Percentiles rank a stretch among this genome's conserved stretches.
Conservation (phyloP, 1,140 invertebrate species). For the Lucilia cuprina region DNA sequence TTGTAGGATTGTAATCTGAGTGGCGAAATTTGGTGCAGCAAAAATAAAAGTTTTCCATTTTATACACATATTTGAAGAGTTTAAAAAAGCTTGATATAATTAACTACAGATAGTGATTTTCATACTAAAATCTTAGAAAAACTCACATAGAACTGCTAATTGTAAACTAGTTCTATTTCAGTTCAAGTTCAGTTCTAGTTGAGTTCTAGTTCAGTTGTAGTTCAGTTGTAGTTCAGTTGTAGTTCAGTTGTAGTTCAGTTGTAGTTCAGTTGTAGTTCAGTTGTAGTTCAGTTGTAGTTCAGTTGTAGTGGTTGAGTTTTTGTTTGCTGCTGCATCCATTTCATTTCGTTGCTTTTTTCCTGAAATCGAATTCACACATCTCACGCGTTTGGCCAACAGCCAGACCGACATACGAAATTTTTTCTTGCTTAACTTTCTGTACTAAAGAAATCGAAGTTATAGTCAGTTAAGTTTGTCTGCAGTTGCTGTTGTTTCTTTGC, state of each 20-base stretch:
- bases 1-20: too few relatives aligned
- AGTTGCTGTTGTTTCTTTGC: not conserved
- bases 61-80: too few relatives aligned
- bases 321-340: not conserved
- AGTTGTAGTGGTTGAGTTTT: not conserved
- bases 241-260: not conserved
- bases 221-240: too few relatives aligned
- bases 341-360: not conserved
- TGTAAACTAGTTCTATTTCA: too few relatives aligned
- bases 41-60: too few relatives aligned
- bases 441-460: not conserved
- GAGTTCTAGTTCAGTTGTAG: not conserved
- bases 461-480: not conserved
- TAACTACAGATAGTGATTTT: too few relatives aligned
- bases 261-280: too few relatives aligned
- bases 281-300: too few relatives aligned
- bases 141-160: too few relatives aligned
- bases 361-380: constrained; percentile 14
- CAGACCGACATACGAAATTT: not conserved
- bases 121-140: too few relatives aligned
- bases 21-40: too few relatives aligned
- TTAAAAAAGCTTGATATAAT: too few relatives aligned
- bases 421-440: not conserved
- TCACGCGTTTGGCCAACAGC: constrained; percentile 1
- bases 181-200: not conserved